Conservation (phyloP, 2,797 vertebrate genomes). For the Atherinosoma microstoma region DNA sequence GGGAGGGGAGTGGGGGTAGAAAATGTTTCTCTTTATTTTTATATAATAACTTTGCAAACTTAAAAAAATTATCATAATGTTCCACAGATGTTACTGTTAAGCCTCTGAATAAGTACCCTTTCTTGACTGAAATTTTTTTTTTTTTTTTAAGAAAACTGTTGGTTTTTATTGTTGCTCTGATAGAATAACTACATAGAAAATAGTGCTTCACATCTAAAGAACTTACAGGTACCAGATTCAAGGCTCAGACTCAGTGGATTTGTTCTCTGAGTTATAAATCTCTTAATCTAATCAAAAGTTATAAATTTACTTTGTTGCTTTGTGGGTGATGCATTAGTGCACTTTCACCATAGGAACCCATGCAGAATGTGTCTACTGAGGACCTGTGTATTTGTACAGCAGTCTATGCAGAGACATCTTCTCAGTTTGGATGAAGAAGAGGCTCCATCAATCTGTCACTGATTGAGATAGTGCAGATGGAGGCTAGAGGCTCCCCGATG, state of each 20-base stretch:
- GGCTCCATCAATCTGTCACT: constrained; percentile 87
- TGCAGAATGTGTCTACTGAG: constrained; percentile 57
- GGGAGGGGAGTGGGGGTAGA: too few species aligned
- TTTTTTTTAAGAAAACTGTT: neutral
- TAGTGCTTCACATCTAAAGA: neutral
- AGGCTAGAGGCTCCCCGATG: constrained; percentile 84
- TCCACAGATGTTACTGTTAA: constrained; percentile 29
- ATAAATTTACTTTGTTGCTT: constrained; percentile 61
- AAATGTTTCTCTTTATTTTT: constrained; percentile 2
- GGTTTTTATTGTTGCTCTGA: constrained; percentile 11
- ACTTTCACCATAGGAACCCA: constrained; percentile 63
- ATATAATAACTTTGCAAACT: neutral
- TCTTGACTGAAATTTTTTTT: neutral
- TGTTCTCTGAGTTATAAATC: constrained; percentile 37
- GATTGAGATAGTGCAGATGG: constrained; percentile 88
- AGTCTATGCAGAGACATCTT: constrained; percentile 68
- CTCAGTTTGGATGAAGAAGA: constrained; percentile 84
- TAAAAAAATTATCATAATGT: neutral
- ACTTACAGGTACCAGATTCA: constrained; percentile 14
- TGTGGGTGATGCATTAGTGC: constrained; percentile 51
- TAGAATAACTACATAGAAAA: constrained; percentile 15
- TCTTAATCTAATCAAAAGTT: constrained; percentile 48
- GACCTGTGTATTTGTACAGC: constrained; percentile 69
- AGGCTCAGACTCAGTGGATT: constrained; percentile 15
- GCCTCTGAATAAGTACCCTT: neutral